A percentile compares a stretch with the other conserved stretches of the same genome.
Evolutionary conservation across 1,140 invertebrate species (phyloP).

Genomic region (Apis cerana): DNA sequence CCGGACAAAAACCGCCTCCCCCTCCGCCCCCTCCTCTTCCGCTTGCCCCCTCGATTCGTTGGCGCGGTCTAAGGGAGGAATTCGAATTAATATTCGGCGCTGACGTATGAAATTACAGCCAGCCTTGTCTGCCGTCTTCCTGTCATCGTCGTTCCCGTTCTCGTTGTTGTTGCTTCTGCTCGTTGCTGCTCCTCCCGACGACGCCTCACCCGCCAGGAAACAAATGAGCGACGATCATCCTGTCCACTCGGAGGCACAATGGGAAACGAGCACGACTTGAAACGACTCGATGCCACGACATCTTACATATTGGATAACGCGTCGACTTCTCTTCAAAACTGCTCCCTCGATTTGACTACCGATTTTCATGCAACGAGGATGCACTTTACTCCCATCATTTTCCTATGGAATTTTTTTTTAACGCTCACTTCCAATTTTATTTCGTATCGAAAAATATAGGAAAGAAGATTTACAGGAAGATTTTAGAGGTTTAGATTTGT

Average conservation of each 20-base stretch:
- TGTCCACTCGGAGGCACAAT: slow-evolving; percentile 74
- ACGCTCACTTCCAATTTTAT: too few species aligned
- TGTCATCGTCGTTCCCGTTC: slow-evolving; percentile 41
- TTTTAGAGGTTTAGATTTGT: too few species aligned
- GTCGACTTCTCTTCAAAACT: slow-evolving; percentile 34
- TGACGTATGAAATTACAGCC: slow-evolving; percentile 80
- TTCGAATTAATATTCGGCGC: slow-evolving; percentile 82
- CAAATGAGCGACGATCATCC: slow-evolving; percentile 78
- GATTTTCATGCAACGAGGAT: slow-evolving; percentile 56
- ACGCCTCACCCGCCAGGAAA: slow-evolving; percentile 72
- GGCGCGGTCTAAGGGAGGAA: slow-evolving; percentile 67
- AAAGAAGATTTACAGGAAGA: too few species aligned
- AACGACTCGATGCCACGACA: slow-evolving; percentile 38
- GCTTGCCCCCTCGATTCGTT: slow-evolving; percentile 27
- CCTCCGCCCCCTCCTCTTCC: not conserved
- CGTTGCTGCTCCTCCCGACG: slow-evolving; percentile 33
- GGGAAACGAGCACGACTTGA: slow-evolving; percentile 56
- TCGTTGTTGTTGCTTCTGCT: slow-evolving; percentile 15
- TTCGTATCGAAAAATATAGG: too few species aligned
- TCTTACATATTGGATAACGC: slow-evolving; percentile 58
- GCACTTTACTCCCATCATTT: too few species aligned
- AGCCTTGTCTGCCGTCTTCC: slow-evolving; percentile 55
- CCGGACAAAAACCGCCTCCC: slow-evolving; percentile 72
- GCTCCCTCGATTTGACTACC: slow-evolving; percentile 61
- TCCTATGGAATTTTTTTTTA: too few species aligned